Percentiles rank a stretch among this genome's conserved stretches.
phyloP scores from a whole-genome alignment of 1,140 invertebrate species.

The Drosophila melanogaster region DNA sequence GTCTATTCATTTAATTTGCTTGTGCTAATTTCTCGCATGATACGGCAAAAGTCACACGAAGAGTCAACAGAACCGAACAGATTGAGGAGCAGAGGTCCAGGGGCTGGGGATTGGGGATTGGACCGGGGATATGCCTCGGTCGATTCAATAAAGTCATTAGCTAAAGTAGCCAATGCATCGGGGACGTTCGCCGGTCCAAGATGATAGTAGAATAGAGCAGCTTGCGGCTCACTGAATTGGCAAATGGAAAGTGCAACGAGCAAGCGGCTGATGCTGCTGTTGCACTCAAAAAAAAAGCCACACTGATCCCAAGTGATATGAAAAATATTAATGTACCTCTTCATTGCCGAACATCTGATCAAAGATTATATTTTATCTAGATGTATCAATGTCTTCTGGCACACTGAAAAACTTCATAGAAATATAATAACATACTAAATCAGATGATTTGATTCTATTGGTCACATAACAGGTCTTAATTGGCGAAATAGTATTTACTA shows the following conservation, averaged over 20 bases:
- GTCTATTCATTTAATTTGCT: constrained; percentile 74
- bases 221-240: constrained; percentile 66
- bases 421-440: too few species aligned
- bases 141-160: constrained; percentile 82
- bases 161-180: constrained; percentile 73
- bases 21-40: constrained; percentile 71
- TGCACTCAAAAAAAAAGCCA: not conserved
- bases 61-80: constrained; percentile 48
- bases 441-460: too few species aligned
- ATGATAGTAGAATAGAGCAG: constrained; percentile 23
- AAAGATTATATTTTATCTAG: not conserved
- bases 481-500: too few species aligned
- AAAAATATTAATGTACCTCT: not conserved
- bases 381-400: too few species aligned
- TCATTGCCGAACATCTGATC: not conserved
- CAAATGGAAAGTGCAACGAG: constrained; percentile 77
- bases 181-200: constrained; percentile 41
- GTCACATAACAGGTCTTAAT: too few species aligned
- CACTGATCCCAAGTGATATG: too few species aligned
- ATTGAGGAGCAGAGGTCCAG: not conserved
- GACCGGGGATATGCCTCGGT: constrained; percentile 21
- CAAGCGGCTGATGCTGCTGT: constrained; percentile 16
- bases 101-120: not conserved
- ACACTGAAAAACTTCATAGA: too few species aligned
- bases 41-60: constrained; percentile 73